Evolutionary conservation across 2,113 vertebrate species (phyloP).

Genomic region (Glaucidium brasilianum): DNA sequence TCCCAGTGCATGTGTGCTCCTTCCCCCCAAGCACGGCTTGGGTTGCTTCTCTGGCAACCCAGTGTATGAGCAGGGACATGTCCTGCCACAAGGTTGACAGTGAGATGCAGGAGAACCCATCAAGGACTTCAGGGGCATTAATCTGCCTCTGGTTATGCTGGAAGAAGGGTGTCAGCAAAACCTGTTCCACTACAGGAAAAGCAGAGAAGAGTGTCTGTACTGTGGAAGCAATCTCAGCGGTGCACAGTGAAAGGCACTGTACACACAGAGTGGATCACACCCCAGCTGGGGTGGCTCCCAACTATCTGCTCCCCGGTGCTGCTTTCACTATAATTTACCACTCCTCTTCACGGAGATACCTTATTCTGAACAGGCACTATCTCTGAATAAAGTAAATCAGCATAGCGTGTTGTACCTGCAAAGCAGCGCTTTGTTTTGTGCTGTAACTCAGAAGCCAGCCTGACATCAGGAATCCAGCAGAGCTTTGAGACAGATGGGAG

Average conservation of each 20-base stretch:
- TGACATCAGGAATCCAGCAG: neutral
- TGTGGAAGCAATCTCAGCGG: neutral
- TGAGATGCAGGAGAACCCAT: rapidly evolving
- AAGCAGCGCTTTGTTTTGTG: neutral
- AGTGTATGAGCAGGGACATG: rapidly evolving
- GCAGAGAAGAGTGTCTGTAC: neutral
- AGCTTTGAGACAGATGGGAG: neutral
- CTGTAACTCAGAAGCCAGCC: neutral
- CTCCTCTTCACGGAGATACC: neutral
- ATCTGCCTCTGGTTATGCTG: neutral
- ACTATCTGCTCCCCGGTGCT: neutral
- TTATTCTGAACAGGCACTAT: rapidly evolving
- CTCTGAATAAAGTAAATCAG: neutral
- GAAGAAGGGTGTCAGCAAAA: neutral
- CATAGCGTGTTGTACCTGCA: rapidly evolving
- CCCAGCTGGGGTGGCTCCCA: neutral
- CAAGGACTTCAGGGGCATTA: neutral
- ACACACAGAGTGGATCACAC: rapidly evolving
- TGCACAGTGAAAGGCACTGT: rapidly evolving
- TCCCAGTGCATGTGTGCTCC: rapidly evolving
- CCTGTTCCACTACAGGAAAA: rapidly evolving
- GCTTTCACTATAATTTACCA: neutral
- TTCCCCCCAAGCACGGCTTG: neutral
- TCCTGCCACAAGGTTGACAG: neutral
- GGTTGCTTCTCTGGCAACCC: neutral